Conservation (phyloP, 2,797 vertebrate genomes). For the Sebastes dallii region DNA sequence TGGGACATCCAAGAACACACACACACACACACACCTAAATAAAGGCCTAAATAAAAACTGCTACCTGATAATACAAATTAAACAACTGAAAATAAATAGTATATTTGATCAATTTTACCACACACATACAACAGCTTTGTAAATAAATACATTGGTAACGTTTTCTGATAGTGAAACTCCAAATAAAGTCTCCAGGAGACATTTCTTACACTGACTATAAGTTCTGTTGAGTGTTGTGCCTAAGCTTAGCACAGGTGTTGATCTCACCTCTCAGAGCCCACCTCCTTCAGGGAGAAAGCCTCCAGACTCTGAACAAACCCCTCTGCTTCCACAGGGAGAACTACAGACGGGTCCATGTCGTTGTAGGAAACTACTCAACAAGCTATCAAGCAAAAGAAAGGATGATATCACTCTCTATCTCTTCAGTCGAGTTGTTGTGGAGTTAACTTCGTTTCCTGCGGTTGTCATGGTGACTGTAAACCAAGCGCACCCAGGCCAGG, state of each 20-base stretch:
- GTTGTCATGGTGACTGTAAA: conserved; percentile 72
- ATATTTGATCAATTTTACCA: neutral
- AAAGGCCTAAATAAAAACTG: too few species aligned
- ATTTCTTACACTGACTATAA: neutral
- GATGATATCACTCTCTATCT: too few species aligned
- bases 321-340: conserved; percentile 85
- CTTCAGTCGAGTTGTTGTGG: neutral
- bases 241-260: too few species aligned
- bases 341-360: conserved; percentile 64
- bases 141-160: neutral
- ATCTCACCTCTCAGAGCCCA: conserved; percentile 80
- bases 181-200: neutral
- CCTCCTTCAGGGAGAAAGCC: conserved; percentile 80
- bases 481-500: neutral
- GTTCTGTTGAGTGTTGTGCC: too few species aligned
- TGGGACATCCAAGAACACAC: too few species aligned
- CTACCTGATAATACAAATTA: neutral
- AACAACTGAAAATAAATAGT: neutral
- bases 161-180: neutral
- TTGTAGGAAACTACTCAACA: neutral
- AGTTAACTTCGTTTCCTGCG: neutral
- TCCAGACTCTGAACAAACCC: conserved; percentile 81
- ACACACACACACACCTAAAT: too few species aligned
- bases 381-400: neutral
- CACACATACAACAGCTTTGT: neutral